phyloP scores from a whole-genome alignment of 2,797 vertebrate species.

The Arrhamphus sclerolepis region DNA sequence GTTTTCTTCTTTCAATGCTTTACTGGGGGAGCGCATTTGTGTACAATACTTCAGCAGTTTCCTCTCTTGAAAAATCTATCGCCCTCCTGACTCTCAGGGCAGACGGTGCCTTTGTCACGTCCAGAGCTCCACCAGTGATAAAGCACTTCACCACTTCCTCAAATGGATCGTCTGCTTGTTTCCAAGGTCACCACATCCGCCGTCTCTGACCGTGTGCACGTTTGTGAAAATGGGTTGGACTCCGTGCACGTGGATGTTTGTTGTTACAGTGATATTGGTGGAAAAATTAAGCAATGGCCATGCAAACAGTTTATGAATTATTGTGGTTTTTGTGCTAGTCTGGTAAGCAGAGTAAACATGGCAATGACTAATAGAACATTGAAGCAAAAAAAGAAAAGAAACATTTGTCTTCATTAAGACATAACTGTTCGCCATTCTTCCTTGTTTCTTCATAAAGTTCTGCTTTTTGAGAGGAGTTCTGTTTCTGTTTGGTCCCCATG shows the following conservation, averaged over 20 bases:
- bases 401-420: not conserved
- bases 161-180: conserved; percentile 58
- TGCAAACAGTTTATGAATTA: conserved; percentile 18
- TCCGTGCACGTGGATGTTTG: conserved; percentile 12
- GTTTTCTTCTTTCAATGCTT: conserved; percentile 40
- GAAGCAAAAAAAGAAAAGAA: not conserved
- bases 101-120: conserved; percentile 51
- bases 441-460: not conserved
- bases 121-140: conserved; percentile 55
- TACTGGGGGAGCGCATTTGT: conserved; percentile 20
- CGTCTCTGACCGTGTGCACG: conserved; percentile 45
- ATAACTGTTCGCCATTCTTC: not conserved
- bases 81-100: conserved; percentile 47
- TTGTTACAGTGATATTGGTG: not conserved
- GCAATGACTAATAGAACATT: not conserved
- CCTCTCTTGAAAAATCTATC: conserved; percentile 70
- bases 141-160: conserved; percentile 64
- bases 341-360: not conserved
- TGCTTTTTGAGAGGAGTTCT: conserved; percentile 11
- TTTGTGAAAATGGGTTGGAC: conserved; percentile 2
- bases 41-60: conserved; percentile 53
- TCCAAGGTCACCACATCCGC: conserved; percentile 66
- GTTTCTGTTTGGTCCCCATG: conserved; percentile 12
- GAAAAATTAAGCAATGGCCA: not conserved
- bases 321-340: not conserved